phyloP scores from a whole-genome alignment of 2,797 vertebrate genomes.

The Megalops cyprinoides region DNA sequence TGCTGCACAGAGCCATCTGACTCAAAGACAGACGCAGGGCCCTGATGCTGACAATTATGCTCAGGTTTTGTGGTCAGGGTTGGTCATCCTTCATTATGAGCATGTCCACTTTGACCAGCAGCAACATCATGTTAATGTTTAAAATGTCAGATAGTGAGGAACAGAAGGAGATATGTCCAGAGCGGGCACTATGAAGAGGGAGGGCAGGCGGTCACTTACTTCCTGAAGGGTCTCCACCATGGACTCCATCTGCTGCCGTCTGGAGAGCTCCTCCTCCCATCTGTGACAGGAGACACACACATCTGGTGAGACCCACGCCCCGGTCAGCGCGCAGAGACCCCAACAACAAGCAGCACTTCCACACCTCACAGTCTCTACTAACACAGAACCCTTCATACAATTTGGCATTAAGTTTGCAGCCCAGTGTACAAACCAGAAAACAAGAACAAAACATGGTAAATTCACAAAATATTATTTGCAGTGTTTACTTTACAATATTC shows the following conservation, averaged over 20 bases:
- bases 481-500: no score
- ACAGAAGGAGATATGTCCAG: neutral
- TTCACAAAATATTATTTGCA: no score
- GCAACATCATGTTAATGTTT: no score
- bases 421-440: neutral
- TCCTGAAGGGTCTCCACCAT: slow-evolving; percentile 82
- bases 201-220: slow-evolving; percentile 60
- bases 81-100: no score
- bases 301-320: slow-evolving; percentile 28
- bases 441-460: neutral
- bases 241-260: slow-evolving; percentile 78
- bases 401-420: no score
- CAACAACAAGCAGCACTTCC: neutral
- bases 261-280: slow-evolving; percentile 85
- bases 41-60: no score
- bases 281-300: slow-evolving; percentile 65
- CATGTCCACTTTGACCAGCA: no score
- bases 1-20: no score
- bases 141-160: no score
- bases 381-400: no score
- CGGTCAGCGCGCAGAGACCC: neutral
- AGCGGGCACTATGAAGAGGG: neutral
- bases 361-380: neutral
- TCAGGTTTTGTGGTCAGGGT: no score
- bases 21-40: no score